phyloP scores from a whole-genome alignment of 92 coral and sea anemone genomes.

The Pocillopora meandrina region DNA sequence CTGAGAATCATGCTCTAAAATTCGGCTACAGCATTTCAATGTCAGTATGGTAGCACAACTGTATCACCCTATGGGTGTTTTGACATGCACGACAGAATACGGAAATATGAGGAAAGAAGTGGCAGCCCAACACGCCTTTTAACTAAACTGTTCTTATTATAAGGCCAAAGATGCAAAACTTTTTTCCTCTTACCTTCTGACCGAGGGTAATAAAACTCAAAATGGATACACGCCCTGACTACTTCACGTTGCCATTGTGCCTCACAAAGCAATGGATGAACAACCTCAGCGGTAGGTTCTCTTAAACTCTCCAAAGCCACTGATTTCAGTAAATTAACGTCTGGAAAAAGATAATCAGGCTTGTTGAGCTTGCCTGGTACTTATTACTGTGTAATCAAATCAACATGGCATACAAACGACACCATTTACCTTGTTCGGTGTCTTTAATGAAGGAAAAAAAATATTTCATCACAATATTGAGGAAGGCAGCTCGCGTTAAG shows the following conservation, averaged over 20 bases:
- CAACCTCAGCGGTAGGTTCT: not conserved
- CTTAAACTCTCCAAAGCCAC: slow-evolving; percentile 2
- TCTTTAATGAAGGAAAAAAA: slow-evolving; percentile 16
- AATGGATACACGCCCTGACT: slow-evolving; percentile 28
- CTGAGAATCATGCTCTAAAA: no score
- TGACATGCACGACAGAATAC: no score
- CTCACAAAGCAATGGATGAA: slow-evolving; percentile 3
- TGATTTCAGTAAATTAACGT: not conserved
- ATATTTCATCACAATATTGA: slow-evolving; percentile 46
- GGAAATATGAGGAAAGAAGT: not conserved
- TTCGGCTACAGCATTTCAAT: no score
- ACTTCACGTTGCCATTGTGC: slow-evolving; percentile 26
- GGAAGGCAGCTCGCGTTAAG: slow-evolving; percentile 67
- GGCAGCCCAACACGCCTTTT: not conserved
- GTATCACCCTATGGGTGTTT: no score
- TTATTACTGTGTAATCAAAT: no score
- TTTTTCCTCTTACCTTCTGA: slow-evolving; percentile 20
- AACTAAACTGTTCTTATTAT: not conserved
- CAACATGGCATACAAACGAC: no score
- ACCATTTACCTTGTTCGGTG: not conserved
- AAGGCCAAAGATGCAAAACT: no score
- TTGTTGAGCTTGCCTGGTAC: not conserved
- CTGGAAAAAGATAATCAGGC: not conserved
- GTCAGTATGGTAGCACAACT: no score
- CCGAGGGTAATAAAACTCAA: slow-evolving; percentile 28